Evolutionary conservation across 2,113 vertebrate genomes (phyloP), one percentile per base, ranked within the genome.

Genomic region (Orientallactaga bullata): DNA sequence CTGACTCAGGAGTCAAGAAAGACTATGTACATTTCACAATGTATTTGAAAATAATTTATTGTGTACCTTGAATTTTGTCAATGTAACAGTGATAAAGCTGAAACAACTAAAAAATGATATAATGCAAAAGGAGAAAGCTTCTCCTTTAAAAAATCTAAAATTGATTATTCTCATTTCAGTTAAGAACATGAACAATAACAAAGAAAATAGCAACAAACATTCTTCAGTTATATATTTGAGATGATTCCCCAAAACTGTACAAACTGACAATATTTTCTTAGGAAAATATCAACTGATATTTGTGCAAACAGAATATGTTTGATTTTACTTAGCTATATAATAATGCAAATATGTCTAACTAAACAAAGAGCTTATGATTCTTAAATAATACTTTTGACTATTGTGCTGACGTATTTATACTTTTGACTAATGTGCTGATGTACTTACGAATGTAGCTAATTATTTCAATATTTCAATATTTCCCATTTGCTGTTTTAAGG

Each of bases 391-490:
- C 21, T n/a, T 92, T 88, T 8, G n/a, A 80, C 21, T 81, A 60
- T 93, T 73, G 92, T 81, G 35, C 2, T 82, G 66, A 35, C 37
- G 37, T 37, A 65, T 85, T 95, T 66, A 80, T n/a, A n/a, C n/a
- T n/a, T 69, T 88, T 8, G n/a, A 80, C 21, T 81, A 60, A 94
- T 73, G 92, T 81, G 35, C 2, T 82, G 66, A 35, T 35, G 37
- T 37, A 65, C 83, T 95, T 66, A 80, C 13, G 42, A 96, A n/a
- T 68, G 9, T 30, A 37, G 20, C 17, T 63, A 94, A 88, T 71
- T 79, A 37, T 61, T 61, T 86, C n/a, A n/a, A n/a, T n/a, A n/a
- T n/a, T 95, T 86, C 61, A 88, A 69, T 58, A 13, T n/a, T 89
- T 94, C 69, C 35, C 2, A 60, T 42, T 60, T 89, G 55, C 76